These are phyloP conservation scores for Watsonalla cultraria DNA, from an alignment of 2,888 invertebrate species.

Conservation along the genomic window DNA sequence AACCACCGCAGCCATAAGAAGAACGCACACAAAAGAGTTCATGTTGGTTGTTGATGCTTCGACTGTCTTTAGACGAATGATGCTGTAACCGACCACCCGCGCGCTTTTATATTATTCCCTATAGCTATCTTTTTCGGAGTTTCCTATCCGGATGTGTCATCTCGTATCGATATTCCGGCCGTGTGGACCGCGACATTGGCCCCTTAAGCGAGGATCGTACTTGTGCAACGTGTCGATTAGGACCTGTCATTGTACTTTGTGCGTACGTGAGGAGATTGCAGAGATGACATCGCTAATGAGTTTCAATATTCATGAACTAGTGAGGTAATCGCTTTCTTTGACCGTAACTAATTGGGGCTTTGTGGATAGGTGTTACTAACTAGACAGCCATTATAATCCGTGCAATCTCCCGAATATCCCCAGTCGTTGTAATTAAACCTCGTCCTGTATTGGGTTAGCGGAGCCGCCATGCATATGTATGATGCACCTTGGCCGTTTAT, in stretches of 20 bases:
- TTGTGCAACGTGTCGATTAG: constrained; percentile 71
- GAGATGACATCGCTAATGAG: constrained; percentile 42
- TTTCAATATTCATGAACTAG: constrained; percentile 64
- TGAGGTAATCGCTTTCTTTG: constrained; percentile 52
- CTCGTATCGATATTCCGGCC: constrained; percentile 65
- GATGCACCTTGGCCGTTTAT: constrained; percentile 37
- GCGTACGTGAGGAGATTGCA: constrained; percentile 53
- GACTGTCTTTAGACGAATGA: constrained; percentile 59
- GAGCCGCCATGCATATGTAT: constrained; percentile 46
- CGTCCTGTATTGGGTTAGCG: constrained; percentile 10
- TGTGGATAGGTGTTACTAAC: constrained; percentile 26
- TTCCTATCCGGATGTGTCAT: constrained; percentile 68
- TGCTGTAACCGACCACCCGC: constrained; percentile 37
- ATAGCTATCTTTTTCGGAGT: constrained; percentile 36
- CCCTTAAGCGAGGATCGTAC: constrained; percentile 58
- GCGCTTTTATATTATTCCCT: constrained; percentile 57
- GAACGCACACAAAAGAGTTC: constrained; percentile 53
- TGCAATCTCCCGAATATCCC: constrained; percentile 25
- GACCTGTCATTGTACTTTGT: constrained; percentile 61
- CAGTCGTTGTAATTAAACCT: constrained; percentile 30
- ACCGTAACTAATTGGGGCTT: constrained; percentile 41
- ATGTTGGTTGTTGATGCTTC: constrained; percentile 46
- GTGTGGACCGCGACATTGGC: constrained; percentile 68
- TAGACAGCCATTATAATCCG: constrained; percentile 27
- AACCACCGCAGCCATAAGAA: constrained; percentile 50